A percentile compares a stretch with the other conserved stretches of the same genome.
Evolutionary conservation across 37 sponge, comb jelly and placozoan species (phyloP).

Genomic region (Eunapius fragilis): DNA sequence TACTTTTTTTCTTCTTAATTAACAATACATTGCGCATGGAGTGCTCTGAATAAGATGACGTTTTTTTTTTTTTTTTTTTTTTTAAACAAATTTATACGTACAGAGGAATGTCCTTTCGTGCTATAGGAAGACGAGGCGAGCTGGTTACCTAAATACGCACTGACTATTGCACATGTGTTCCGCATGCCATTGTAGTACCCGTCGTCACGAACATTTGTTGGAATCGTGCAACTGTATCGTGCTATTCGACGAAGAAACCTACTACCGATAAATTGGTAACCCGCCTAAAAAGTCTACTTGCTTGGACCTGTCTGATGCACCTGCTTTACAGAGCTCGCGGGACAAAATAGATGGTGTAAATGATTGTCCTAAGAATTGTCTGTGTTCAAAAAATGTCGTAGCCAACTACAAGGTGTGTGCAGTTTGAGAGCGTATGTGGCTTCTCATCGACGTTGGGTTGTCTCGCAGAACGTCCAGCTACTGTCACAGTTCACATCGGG

Average conservation of each 20-base stretch:
- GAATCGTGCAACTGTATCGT: background rate
- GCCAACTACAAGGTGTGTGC: slow-evolving; percentile 57
- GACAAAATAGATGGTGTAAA: slow-evolving; percentile 56
- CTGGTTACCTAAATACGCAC: background rate
- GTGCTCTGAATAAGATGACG: background rate
- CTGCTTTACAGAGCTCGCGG: background rate
- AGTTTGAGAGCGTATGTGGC: too few relatives aligned
- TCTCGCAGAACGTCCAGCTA: slow-evolving; percentile 59
- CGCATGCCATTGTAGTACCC: background rate
- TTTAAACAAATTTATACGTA: background rate
- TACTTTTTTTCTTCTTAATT: too few relatives aligned
- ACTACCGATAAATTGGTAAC: background rate
- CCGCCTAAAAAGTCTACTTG: background rate
- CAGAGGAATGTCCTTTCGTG: background rate
- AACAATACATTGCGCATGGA: background rate
- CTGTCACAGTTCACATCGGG: slow-evolving; percentile 80
- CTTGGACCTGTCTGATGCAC: background rate
- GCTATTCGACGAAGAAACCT: background rate
- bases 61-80: too few relatives aligned
- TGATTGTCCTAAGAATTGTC: slow-evolving; percentile 70
- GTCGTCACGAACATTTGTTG: background rate
- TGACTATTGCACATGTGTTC: background rate
- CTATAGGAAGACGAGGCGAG: background rate
- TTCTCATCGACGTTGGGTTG: too few relatives aligned
- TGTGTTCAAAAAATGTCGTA: slow-evolving; percentile 66